Percentiles rank a stretch among this genome's conserved stretches.
Evolutionary conservation across 1,140 invertebrate genomes (phyloP).

Genomic region (Lordiphosa collinella): DNA sequence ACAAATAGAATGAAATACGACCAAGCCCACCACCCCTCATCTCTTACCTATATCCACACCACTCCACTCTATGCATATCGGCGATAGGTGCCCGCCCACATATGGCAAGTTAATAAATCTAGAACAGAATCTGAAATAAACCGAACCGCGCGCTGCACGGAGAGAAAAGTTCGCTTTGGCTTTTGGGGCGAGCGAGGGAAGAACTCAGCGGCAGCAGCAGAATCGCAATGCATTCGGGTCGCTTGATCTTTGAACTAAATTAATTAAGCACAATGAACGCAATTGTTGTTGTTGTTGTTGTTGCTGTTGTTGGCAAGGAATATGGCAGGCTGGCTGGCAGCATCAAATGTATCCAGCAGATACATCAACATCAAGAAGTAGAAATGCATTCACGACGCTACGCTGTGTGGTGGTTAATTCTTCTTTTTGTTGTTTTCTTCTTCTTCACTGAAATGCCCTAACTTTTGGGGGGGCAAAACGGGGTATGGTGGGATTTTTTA

Average conservation of each 20-base stretch:
- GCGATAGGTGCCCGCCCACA: not conserved
- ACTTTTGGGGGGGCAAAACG: not conserved
- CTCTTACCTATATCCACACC: no score
- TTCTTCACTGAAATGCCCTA: no score
- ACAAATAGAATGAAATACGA: no score
- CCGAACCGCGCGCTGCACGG: not conserved
- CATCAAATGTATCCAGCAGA: conserved; percentile 55
- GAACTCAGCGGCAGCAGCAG: conserved; percentile 7
- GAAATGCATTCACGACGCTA: conserved; percentile 14
- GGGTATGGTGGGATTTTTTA: no score
- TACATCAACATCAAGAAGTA: conserved; percentile 24
- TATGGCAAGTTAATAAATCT: not conserved
- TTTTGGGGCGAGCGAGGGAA: no score
- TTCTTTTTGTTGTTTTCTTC: not conserved
- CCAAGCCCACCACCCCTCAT: no score
- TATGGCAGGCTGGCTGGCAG: conserved; percentile 14
- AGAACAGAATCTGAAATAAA: conserved; percentile 4
- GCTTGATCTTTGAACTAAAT: conserved; percentile 79
- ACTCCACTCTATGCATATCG: no score
- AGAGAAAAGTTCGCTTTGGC: conserved; percentile 6
- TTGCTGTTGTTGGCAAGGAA: conserved; percentile 38
- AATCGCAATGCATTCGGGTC: conserved; percentile 55
- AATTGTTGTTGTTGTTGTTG: conserved; percentile 63
- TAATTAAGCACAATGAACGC: conserved; percentile 79
- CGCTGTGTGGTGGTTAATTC: not conserved